Conservation (phyloP, 2,888 invertebrate species). For the Callyntrura guangdongensis region DNA sequence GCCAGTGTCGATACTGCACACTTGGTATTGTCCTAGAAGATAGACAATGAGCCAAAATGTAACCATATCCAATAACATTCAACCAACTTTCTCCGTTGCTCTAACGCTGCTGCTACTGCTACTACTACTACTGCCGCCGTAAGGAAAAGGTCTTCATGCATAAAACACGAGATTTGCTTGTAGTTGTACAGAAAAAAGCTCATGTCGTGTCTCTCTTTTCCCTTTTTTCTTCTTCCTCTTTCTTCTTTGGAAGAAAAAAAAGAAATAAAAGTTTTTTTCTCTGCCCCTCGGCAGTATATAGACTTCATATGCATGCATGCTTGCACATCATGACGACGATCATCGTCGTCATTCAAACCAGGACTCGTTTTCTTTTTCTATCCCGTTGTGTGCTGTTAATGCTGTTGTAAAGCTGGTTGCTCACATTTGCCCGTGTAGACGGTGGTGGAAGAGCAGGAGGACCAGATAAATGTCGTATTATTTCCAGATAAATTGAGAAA, state of each 20-base stretch:
- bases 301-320: constrained; percentile 50
- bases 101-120: neutral
- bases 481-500: constrained; percentile 60
- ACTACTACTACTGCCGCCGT: neutral
- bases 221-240: neutral
- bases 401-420: constrained; percentile 43
- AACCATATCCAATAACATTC: constrained; percentile 17
- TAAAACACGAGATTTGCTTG: constrained; percentile 73
- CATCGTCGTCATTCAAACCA: constrained; percentile 32
- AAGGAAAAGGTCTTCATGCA: constrained; percentile 70
- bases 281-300: constrained; percentile 66
- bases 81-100: constrained; percentile 1
- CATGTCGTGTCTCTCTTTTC: constrained; percentile 29
- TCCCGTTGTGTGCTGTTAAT: constrained; percentile 61
- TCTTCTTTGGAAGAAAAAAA: constrained; percentile 25
- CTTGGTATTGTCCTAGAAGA: neutral
- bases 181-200: constrained; percentile 37
- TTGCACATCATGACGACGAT: constrained; percentile 26
- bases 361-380: constrained; percentile 47
- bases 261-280: constrained; percentile 26
- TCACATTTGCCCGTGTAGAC: constrained; percentile 11
- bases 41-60: constrained; percentile 50
- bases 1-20: neutral
- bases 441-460: constrained; percentile 11
- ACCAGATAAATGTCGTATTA: constrained; percentile 76